These are phyloP conservation scores for Apoda limacodes DNA, from an alignment of 2,888 invertebrate species.

Conservation along the genomic window DNA sequence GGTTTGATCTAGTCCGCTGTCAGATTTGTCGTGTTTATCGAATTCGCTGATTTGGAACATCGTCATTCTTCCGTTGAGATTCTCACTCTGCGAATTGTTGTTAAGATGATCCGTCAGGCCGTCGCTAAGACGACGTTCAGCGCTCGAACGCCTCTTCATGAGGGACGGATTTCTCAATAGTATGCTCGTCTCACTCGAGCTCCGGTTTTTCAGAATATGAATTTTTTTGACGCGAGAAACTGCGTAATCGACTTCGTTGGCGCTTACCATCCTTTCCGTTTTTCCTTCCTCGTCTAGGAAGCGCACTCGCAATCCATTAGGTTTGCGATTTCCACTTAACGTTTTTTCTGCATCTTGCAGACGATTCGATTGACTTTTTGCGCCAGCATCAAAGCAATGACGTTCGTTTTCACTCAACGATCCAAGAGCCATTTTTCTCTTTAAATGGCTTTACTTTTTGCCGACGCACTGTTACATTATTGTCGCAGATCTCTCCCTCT, in stretches of 20 bases:
- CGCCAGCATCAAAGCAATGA: constrained; percentile 44
- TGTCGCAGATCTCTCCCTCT: constrained; percentile 21
- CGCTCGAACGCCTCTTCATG: constrained; percentile 44
- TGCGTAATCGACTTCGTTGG: constrained; percentile 57
- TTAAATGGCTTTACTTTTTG: constrained; percentile 22
- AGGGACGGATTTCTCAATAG: constrained; percentile 54
- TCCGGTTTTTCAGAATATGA: constrained; percentile 61
- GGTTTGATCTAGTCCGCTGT: constrained; percentile 42
- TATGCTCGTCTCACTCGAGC: constrained; percentile 63
- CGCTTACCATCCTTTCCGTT: constrained; percentile 56
- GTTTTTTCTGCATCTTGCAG: constrained; percentile 49
- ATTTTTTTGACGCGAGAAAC: constrained; percentile 58
- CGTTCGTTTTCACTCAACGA: constrained; percentile 58
- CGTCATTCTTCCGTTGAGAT: constrained; percentile 41
- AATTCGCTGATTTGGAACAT: constrained; percentile 27
- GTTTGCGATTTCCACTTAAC: constrained; percentile 33
- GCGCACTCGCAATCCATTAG: constrained; percentile 53
- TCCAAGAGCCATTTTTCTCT: constrained; percentile 56
- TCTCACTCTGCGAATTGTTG: constrained; percentile 53
- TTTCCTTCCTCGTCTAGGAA: constrained; percentile 63
- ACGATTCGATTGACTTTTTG: constrained; percentile 47
- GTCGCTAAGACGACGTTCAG: constrained; percentile 45
- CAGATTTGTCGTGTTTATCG: constrained; percentile 45
- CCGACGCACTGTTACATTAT: constrained; percentile 29
- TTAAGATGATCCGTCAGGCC: constrained; percentile 43